Evolutionary conservation across 1,140 invertebrate species (phyloP).

Genomic region (Pemphigus obesinymphae): DNA sequence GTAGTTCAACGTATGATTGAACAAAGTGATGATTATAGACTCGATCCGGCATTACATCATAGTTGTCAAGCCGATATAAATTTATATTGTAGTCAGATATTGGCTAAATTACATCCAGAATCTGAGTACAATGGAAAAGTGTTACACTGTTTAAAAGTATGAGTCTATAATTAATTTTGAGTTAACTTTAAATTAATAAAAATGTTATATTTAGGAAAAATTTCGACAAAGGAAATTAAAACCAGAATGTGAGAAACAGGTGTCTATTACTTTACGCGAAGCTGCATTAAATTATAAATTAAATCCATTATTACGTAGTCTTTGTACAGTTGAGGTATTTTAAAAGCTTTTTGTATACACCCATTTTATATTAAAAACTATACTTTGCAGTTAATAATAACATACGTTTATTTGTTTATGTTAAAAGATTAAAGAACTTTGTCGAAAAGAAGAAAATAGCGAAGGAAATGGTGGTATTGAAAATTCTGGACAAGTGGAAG

Average conservation of each 20-base stretch:
- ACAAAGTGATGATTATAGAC: constrained; percentile 85
- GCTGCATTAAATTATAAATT: constrained; percentile 80
- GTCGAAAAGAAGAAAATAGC: constrained; percentile 53
- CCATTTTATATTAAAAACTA: not conserved
- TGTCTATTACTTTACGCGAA: constrained; percentile 75
- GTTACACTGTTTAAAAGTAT: constrained; percentile 49
- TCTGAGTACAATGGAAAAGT: constrained; percentile 61
- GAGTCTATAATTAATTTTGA: constrained; percentile 26
- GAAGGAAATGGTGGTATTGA: constrained; percentile 54
- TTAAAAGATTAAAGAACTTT: constrained; percentile 53
- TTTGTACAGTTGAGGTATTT: constrained; percentile 62
- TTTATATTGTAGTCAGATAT: constrained; percentile 61
- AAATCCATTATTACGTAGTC: constrained; percentile 72
- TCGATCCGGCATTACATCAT: constrained; percentile 81
- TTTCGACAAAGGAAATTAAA: constrained; percentile 69
- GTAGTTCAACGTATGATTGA: constrained; percentile 86
- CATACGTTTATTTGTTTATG: too few relatives aligned
- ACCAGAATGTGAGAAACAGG: constrained; percentile 72
- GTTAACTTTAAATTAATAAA: not conserved
- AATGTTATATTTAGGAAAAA: constrained; percentile 55
- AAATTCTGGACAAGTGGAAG: constrained; percentile 64
- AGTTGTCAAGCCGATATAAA: constrained; percentile 70
- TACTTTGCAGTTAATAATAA: too few relatives aligned
- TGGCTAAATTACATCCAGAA: constrained; percentile 52
- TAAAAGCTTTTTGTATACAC: not conserved